Conservation (phyloP, 2,113 vertebrate genomes). For the Ptilonorhynchus violaceus region DNA sequence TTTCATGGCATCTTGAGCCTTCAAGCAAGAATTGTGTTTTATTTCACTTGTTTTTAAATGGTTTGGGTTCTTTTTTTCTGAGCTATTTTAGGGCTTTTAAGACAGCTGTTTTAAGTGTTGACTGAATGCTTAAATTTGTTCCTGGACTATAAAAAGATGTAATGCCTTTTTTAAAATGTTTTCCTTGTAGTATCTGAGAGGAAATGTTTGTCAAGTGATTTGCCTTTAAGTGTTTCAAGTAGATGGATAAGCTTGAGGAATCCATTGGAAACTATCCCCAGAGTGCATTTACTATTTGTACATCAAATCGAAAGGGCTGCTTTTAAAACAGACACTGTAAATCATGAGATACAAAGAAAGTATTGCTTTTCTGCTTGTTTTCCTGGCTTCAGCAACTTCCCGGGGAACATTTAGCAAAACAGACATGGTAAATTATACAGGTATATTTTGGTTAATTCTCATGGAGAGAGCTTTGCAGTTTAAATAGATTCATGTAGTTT, state of each 20-base stretch:
- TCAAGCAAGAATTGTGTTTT: not conserved
- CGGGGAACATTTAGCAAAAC: not conserved
- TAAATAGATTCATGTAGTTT: not conserved
- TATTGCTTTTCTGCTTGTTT: not conserved
- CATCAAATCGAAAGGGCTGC: not conserved
- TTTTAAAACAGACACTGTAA: constrained; percentile 16
- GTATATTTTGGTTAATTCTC: not conserved
- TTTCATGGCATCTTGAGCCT: not conserved
- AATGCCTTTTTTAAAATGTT: not conserved
- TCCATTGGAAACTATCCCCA: constrained; percentile 12
- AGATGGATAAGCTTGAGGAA: not conserved
- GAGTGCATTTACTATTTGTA: constrained; percentile 16
- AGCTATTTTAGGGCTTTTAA: not conserved
- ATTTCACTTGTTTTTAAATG: not conserved
- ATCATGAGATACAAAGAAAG: not conserved
- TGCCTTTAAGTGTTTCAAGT: not conserved
- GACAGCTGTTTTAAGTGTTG: not conserved
- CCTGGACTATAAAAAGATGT: not conserved
- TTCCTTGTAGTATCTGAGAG: not conserved
- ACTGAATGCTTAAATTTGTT: not conserved
- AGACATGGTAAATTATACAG: not conserved
- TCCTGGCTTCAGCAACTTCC: not conserved
- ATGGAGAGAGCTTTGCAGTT: not conserved
- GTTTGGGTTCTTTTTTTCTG: not conserved
- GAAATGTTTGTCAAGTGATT: constrained; percentile 16